Evolutionary conservation across 2,888 invertebrate species (phyloP).

Genomic region (Polyommatus iphigenia): DNA sequence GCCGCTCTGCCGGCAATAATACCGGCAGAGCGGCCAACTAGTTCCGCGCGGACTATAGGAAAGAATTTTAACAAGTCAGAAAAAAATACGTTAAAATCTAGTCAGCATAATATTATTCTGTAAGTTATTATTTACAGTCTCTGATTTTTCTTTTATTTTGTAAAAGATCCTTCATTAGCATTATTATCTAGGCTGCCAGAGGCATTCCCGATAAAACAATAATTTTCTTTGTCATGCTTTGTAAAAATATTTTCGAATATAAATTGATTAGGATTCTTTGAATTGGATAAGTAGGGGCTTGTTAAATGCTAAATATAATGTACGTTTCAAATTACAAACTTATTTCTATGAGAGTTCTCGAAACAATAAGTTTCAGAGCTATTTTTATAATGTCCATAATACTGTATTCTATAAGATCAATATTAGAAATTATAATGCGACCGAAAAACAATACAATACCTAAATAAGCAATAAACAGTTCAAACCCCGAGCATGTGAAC

Average conservation of each 20-base stretch:
- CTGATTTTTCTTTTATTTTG: neutral
- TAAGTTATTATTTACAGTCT: neutral
- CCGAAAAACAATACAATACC: neutral
- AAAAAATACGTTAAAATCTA: neutral
- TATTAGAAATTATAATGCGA: neutral
- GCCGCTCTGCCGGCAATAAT: too few relatives aligned
- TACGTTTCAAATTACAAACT: neutral
- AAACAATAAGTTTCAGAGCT: neutral
- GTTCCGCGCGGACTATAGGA: too few relatives aligned
- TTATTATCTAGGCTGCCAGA: constrained; percentile 53
- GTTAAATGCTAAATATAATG: neutral
- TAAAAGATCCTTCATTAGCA: constrained; percentile 50
- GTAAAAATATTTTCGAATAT: constrained; percentile 31
- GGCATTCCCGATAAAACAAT: constrained; percentile 58
- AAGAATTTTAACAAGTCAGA: too few relatives aligned
- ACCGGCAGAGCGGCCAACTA: too few relatives aligned
- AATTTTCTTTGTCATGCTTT: constrained; percentile 55
- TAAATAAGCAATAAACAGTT: neutral
- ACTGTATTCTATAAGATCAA: neutral
- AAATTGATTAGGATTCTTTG: constrained; percentile 33
- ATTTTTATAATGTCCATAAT: too few relatives aligned
- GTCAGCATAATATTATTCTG: neutral
- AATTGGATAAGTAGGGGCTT: constrained; percentile 27
- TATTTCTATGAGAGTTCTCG: neutral
- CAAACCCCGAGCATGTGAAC: neutral